phyloP scores from a whole-genome alignment of 2,888 invertebrate species.

The Apeira syringaria region DNA sequence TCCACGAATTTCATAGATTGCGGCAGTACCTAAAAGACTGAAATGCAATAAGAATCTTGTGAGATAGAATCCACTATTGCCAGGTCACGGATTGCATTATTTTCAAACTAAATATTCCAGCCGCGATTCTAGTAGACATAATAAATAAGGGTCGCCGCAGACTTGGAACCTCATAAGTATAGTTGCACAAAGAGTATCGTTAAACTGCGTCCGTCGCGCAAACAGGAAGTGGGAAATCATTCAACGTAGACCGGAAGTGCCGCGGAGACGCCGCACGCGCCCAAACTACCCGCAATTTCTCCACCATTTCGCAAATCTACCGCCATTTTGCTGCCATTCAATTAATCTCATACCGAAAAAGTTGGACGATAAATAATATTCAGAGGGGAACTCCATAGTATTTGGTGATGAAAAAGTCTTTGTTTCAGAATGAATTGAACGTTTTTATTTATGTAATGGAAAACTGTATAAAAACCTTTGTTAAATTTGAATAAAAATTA shows the following conservation, averaged over 20 bases:
- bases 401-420: slow-evolving; percentile 53
- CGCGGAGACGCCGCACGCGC: slow-evolving; percentile 59
- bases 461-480: background rate
- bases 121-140: slow-evolving; percentile 37
- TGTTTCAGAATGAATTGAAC: slow-evolving; percentile 53
- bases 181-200: slow-evolving; percentile 53
- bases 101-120: slow-evolving; percentile 8
- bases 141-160: slow-evolving; percentile 54
- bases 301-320: slow-evolving; percentile 28
- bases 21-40: no score
- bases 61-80: background rate
- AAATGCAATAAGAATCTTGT: no score
- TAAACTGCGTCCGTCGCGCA: slow-evolving; percentile 47
- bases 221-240: slow-evolving; percentile 74
- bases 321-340: slow-evolving; percentile 46
- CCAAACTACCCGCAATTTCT: slow-evolving; percentile 52
- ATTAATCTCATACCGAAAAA: slow-evolving; percentile 62
- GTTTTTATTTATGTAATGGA: slow-evolving; percentile 31
- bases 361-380: slow-evolving; percentile 63
- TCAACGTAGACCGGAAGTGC: slow-evolving; percentile 60
- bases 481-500: background rate
- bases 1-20: no score
- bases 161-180: slow-evolving; percentile 41
- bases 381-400: slow-evolving; percentile 42
- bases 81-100: background rate